Conservation (phyloP, 2,888 invertebrate genomes). For the Lucinisca nassula region DNA sequence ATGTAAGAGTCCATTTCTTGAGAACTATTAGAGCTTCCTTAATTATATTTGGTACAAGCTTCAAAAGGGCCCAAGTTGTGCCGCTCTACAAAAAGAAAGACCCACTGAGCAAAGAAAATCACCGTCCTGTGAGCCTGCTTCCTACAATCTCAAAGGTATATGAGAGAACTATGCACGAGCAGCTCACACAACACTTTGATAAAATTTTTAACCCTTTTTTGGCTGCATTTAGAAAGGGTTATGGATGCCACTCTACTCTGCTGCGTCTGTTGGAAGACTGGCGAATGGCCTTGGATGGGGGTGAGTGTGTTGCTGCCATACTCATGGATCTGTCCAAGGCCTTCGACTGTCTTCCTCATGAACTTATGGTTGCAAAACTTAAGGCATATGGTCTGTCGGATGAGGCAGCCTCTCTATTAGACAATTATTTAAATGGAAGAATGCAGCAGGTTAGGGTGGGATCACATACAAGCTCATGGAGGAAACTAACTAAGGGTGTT, state of each 20-base stretch:
- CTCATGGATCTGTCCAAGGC: neutral
- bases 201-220: neutral
- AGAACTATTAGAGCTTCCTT: too few relatives aligned
- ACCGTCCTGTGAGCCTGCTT: neutral
- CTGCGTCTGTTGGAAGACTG: neutral
- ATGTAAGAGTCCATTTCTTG: too few relatives aligned
- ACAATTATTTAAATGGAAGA: neutral
- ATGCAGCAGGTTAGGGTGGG: neutral
- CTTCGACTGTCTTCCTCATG: neutral
- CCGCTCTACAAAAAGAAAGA: neutral
- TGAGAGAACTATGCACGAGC: neutral
- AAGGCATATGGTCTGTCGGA: neutral
- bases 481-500: neutral
- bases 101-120: neutral
- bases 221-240: neutral
- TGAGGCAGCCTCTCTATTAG: neutral
- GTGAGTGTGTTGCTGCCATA: too few relatives aligned
- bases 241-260: neutral
- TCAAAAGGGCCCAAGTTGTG: neutral
- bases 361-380: too few relatives aligned
- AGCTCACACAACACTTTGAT: neutral
- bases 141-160: neutral
- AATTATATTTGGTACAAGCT: too few relatives aligned
- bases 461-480: neutral
- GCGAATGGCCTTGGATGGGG: neutral